Evolutionary conservation across 2,888 invertebrate species (phyloP).

Genomic region (Thumatha senex): DNA sequence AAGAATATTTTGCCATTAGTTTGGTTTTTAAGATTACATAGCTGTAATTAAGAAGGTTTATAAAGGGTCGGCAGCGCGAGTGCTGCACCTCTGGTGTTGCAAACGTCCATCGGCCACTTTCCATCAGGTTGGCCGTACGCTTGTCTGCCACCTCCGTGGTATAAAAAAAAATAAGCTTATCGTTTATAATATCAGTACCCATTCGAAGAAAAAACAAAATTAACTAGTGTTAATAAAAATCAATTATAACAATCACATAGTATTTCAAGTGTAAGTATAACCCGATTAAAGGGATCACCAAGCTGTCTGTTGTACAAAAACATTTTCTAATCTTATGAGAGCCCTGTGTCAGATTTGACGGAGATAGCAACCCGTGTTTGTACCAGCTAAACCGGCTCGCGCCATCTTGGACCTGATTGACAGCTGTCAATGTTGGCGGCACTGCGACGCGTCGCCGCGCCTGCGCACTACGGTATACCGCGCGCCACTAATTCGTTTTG

Average conservation of each 20-base stretch:
- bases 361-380: constrained; percentile 52
- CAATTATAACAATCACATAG: constrained; percentile 23
- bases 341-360: constrained; percentile 57
- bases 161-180: too few species aligned
- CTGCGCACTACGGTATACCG: constrained; percentile 57
- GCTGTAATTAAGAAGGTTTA: constrained; percentile 5
- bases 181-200: constrained; percentile 23
- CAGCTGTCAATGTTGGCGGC: constrained; percentile 83
- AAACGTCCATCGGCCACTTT: too few species aligned
- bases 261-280: constrained; percentile 31
- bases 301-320: constrained; percentile 32
- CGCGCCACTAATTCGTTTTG: constrained; percentile 64
- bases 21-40: constrained; percentile 14
- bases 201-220: constrained; percentile 18
- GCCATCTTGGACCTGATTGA: constrained; percentile 82
- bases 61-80: too few species aligned
- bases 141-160: too few species aligned
- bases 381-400: constrained; percentile 66
- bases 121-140: too few species aligned
- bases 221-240: constrained; percentile 27
- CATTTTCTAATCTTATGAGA: constrained; percentile 44
- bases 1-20: too few species aligned
- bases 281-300: constrained; percentile 35
- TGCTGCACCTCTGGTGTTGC: too few species aligned
- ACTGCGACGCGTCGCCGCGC: constrained; percentile 78